phyloP scores from a whole-genome alignment of 2,888 invertebrate species.

The Plebejus argus region DNA sequence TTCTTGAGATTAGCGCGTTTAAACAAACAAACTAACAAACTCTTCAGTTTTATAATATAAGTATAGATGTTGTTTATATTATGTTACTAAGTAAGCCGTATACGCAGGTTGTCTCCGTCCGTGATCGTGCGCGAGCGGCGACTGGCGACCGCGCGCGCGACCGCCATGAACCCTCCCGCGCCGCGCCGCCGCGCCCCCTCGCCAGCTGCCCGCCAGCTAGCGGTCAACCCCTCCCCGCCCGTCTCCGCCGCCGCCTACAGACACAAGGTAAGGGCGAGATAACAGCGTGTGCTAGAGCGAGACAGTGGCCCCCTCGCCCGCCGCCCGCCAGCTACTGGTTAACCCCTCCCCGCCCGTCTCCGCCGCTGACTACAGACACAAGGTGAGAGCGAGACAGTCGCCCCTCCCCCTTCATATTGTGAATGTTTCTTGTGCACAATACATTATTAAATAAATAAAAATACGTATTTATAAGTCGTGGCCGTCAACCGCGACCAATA shows the following conservation, averaged over 20 bases:
- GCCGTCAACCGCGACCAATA: no score
- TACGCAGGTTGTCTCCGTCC: constrained; percentile 78
- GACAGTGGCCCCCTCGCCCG: constrained; percentile 49
- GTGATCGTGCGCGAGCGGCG: constrained; percentile 84
- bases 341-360: constrained; percentile 79
- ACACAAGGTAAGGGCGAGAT: constrained; percentile 64
- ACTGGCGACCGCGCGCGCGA: constrained; percentile 83
- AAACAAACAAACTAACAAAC: no score
- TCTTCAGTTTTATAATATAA: no score
- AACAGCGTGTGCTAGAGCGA: neutral
- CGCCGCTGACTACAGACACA: constrained; percentile 53
- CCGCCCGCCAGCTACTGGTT: constrained; percentile 76
- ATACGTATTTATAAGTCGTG: no score
- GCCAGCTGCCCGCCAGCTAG: constrained; percentile 72
- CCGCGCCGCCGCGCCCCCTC: constrained; percentile 79
- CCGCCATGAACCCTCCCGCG: constrained; percentile 88
- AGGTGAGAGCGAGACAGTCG: constrained; percentile 52
- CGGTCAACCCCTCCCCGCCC: constrained; percentile 82
- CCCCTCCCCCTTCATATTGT: no score
- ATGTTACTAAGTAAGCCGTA: neutral
- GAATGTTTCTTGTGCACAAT: no score
- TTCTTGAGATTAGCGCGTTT: no score
- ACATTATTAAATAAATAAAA: no score
- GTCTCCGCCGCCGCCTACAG: constrained; percentile 46
- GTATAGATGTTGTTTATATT: no score